Base-by-base conservation (phyloP, 1,140 invertebrate genomes). In the Dendroctonus ponderosae region DNA sequence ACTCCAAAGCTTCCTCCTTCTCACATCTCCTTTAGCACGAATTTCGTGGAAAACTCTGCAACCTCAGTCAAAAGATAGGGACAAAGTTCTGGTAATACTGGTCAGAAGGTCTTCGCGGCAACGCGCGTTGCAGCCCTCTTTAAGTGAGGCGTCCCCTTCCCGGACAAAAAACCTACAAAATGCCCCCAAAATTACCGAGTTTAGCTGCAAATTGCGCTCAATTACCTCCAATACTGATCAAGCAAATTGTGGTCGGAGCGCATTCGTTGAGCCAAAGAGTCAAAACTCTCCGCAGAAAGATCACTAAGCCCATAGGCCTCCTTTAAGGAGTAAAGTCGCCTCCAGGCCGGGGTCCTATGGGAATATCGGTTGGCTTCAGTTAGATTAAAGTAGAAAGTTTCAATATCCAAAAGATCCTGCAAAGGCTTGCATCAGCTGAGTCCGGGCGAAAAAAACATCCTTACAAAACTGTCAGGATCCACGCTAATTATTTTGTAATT, bases 401-500 rank as follows among this genome's bases (percentile, higher is more conserved):
- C 80, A 63, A 80, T 80, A 76, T 89, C 82, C 50, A 83, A 71
- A 5, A 88, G 79, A 62, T 75, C 73, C 83, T 84, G 49, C 42
- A 50, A 56, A 38, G 12, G 7, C 12, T 52, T 50, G 44, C 38
- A 7, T 49, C 0, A 61, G 38, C 7, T 37, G 15, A 50, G 11
- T 5, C 12, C 26, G 26, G 14, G 7, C 12, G 12, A 43, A 37
- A 2, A 50, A 49, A 56, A 14, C 41, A 42, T 42, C 80, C 85
- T 84, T 80, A 89, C 87, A 66, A 79, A 87, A 59, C 80, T 84
- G 4, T 71, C 76, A 0, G 80, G 75, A 71, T 92, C 85, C 0
- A 92, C 80, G 4, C 82, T 80, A 69, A 90, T 91, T 6, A 93
- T 82, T 71, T 88, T 85, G 74, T 92, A 96, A 60, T 91, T 92